These are phyloP conservation scores for Teleiodes luculella DNA, from an alignment of 2,888 invertebrate species.

Conservation along the genomic window DNA sequence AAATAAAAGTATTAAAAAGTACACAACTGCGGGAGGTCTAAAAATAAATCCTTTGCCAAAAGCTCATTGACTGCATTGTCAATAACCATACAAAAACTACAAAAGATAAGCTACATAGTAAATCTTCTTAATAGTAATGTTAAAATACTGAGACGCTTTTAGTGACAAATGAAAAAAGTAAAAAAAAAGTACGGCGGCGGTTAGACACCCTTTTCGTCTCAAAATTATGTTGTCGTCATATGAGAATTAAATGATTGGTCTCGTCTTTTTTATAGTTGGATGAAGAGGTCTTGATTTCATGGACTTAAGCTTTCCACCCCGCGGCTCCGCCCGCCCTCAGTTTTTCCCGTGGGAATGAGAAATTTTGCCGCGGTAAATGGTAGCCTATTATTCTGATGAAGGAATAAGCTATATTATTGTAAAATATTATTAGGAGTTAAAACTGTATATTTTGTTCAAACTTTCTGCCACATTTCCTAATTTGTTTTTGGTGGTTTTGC, in stretches of 20 bases:
- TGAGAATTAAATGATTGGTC: conserved; percentile 47
- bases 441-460: too few relatives aligned
- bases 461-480: too few relatives aligned
- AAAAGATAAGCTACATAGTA: conserved; percentile 34
- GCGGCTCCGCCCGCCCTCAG: too few relatives aligned
- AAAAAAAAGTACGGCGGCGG: conserved; percentile 53
- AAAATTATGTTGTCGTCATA: conserved; percentile 52
- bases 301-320: too few relatives aligned
- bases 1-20: background rate
- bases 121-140: conserved; percentile 43
- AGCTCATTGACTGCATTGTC: conserved; percentile 46
- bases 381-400: too few relatives aligned
- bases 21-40: conserved; percentile 13
- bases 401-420: too few relatives aligned
- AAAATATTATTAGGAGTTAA: too few relatives aligned
- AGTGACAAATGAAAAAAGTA: conserved; percentile 40
- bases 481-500: too few relatives aligned
- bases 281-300: conserved; percentile 28
- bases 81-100: conserved; percentile 40
- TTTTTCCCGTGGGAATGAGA: too few relatives aligned
- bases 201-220: conserved; percentile 48
- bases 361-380: too few relatives aligned
- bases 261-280: conserved; percentile 20
- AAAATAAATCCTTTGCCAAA: conserved; percentile 15
- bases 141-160: conserved; percentile 25